These are phyloP conservation scores for Biston stratarius DNA, from an alignment of 2,888 invertebrate species.

Conservation along the genomic window DNA sequence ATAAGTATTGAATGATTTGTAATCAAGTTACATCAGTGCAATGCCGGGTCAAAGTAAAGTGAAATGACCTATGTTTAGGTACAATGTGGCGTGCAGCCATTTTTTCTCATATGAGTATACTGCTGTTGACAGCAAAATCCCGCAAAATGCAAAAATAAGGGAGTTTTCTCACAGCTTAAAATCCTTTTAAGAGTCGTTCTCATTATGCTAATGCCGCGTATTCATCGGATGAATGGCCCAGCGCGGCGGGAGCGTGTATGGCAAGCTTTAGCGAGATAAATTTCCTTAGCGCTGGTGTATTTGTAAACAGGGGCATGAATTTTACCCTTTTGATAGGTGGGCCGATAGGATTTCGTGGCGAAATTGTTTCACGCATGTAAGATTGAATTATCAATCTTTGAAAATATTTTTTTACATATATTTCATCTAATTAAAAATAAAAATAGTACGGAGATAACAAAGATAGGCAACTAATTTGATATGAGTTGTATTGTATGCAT, in stretches of 20 bases:
- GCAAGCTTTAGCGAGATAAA: constrained; percentile 56
- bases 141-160: constrained; percentile 27
- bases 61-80: too few species aligned
- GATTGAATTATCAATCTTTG: not conserved
- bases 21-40: too few species aligned
- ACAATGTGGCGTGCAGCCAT: not conserved
- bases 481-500: too few species aligned
- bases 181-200: constrained; percentile 60
- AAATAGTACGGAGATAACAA: too few species aligned
- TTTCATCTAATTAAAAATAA: too few species aligned
- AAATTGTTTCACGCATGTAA: constrained; percentile 3
- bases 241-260: constrained; percentile 44
- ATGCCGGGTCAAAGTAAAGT: too few species aligned
- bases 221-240: constrained; percentile 57
- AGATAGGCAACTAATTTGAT: too few species aligned
- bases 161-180: constrained; percentile 50
- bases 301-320: constrained; percentile 32
- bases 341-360: constrained; percentile 8
- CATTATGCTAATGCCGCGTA: constrained; percentile 71
- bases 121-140: constrained; percentile 20
- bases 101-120: not conserved
- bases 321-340: constrained; percentile 29
- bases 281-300: constrained; percentile 50
- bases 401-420: too few species aligned
- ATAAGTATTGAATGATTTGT: too few species aligned